These are phyloP conservation scores for Ia io DNA, from an alignment of 2,113 vertebrate species.

Conservation along the genomic window DNA sequence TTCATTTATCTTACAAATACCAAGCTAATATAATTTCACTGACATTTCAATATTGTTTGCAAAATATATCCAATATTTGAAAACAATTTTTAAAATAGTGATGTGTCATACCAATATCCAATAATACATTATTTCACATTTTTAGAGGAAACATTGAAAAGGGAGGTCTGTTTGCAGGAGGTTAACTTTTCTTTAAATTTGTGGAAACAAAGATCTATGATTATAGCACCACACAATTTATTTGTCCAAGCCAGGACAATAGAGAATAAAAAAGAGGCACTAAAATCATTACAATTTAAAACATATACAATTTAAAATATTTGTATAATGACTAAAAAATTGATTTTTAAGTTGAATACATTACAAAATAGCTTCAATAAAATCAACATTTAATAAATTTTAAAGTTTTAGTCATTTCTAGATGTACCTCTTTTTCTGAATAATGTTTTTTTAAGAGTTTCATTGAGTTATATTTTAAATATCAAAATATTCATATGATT, in stretches of 20 bases:
- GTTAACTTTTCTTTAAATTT: background rate
- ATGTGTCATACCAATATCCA: background rate
- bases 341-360: background rate
- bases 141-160: background rate
- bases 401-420: background rate
- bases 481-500: background rate
- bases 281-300: background rate
- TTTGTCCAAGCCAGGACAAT: background rate
- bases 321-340: background rate
- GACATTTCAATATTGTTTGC: background rate
- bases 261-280: background rate
- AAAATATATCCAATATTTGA: background rate
- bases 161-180: background rate
- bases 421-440: background rate
- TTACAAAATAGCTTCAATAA: background rate
- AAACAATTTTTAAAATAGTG: background rate
- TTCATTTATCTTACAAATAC: background rate
- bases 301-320: background rate
- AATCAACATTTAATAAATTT: background rate
- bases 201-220: background rate
- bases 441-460: background rate
- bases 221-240: background rate
- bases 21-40: background rate
- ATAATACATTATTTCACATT: background rate
- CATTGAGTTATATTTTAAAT: background rate